Evolutionary conservation across 2,888 invertebrate genomes (phyloP).

Genomic region (Macroteleia sp.): DNA sequence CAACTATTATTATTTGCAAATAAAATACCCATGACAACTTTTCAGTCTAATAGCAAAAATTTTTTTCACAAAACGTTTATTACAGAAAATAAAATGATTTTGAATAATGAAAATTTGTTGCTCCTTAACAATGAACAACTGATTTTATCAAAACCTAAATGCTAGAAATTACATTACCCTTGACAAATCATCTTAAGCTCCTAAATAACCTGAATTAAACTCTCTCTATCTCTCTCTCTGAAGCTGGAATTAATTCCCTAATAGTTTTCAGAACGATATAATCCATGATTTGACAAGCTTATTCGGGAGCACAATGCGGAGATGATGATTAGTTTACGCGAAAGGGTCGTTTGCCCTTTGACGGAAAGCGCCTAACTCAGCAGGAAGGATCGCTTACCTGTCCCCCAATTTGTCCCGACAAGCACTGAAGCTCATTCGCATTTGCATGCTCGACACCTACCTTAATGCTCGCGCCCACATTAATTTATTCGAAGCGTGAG

Average conservation of each 20-base stretch:
- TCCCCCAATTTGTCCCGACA: conserved; percentile 71
- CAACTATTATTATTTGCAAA: too few species aligned
- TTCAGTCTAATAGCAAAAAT: too few species aligned
- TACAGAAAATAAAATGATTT: too few species aligned
- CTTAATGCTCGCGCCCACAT: conserved; percentile 69
- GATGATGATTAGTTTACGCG: conserved; percentile 86
- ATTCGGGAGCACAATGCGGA: conserved; percentile 87
- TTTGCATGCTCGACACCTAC: conserved; percentile 69
- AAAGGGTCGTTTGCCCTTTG: conserved; percentile 56
- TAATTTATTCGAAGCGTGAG: conserved; percentile 73
- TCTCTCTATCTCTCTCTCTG: too few species aligned
- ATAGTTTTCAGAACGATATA: conserved; percentile 26
- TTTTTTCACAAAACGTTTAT: too few species aligned
- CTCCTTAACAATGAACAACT: too few species aligned
- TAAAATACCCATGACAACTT: too few species aligned
- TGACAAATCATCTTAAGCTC: too few species aligned
- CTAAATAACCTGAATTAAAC: too few species aligned
- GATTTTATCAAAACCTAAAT: too few species aligned
- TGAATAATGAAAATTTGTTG: too few species aligned
- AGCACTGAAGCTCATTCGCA: conserved; percentile 67
- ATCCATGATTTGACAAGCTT: conserved; percentile 50
- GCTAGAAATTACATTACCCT: too few species aligned
- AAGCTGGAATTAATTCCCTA: conserved; percentile 14
- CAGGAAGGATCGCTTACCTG: conserved; percentile 69
- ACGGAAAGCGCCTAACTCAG: conserved; percentile 45